Evolutionary conservation across 2,888 invertebrate genomes (phyloP), one percentile per base, ranked within the genome.

Genomic region (Diabrotica balteata): DNA sequence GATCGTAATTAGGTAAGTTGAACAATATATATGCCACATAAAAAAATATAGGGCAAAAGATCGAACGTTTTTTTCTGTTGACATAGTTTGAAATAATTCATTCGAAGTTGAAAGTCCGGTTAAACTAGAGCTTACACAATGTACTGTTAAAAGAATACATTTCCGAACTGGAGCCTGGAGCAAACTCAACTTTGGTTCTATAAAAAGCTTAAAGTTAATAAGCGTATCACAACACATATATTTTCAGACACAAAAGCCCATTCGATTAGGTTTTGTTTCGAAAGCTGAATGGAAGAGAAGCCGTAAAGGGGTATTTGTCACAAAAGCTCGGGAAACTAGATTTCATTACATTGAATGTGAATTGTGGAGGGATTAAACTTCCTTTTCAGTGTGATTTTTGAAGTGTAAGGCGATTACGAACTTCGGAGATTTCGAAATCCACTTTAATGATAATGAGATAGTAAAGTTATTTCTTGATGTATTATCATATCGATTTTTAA

Each of bases 261-360:
- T 64, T 64, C 58, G 64, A 64, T 64, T 64, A 58, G 64, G 50
- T 64, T 64, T 63, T 64, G 64, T 64, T 64, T 64, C 64, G 46
- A 64, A 45, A 46, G 45, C 53, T 59, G 64, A 64, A 64, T 64
- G 52, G 58, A 64, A 57, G 45, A 57, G 57, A 57, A 59, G 42
- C 64, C 59, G 64, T 58, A 52, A 67, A 67, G 58, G 66, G 44
- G 62, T 67, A 67, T 67, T 62, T 67, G 66, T 67, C 62, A 62
- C 66, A 67, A 67, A 67, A 62, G 62, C 62, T 47, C 45, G 51
- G 57, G 46, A 67, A 67, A 67, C 62, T 67, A 62, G 58, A 62
- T 67, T 67, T 67, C 62, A 61, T 62, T 62, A 62, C 51, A 58
- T 47, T 67, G 58, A 67, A 67, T 62, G 66, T 58, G 66, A 67